Evolutionary conservation across 2,888 invertebrate species (phyloP), one percentile per base, ranked within the genome.

Genomic region (Erpobdella octoculata): DNA sequence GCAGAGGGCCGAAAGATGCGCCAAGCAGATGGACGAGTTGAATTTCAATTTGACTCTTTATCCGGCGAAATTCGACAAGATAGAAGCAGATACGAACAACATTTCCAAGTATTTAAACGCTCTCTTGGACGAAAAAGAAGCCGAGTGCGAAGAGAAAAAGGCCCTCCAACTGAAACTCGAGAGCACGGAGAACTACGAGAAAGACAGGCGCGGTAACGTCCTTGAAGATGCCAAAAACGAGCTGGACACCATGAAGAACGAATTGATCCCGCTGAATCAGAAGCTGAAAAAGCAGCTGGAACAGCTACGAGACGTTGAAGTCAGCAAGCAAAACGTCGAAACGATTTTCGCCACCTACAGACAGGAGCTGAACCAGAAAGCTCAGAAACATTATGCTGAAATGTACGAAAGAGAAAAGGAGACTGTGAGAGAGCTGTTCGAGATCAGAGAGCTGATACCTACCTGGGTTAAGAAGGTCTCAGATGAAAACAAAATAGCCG

Each of bases 391-490:
- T 58, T 58, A 69, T 33, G 36, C 58, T 21, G 48, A 69, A 12
- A 25, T 69, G 53, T 69, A 69, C n/a, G 69, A 69, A 35, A 48
- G 46, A 48, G 69, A 69, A 35, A 69, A 69, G n/a, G 69, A 69
- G 28, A 69, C 46, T 15, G 69, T 69, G 69, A 69, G 69, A 21
- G 69, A 69, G 35, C 35, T 69, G 15, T 69, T 69, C 35, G 69
- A 69, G 35, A 69, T 69, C 8, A 53, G 69, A 31, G 69, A 69
- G 25, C 53, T 41, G 2, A 69, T 69, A 15, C 69, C 69, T 15
- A 69, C 25, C 9, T 69, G 69, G 69, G 69, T 69, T 35, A 69
- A 69, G 31, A 69, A 33, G 33, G 69, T 69, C 12, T 33, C 69
- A 33, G 35, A 58, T n/a, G 69, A 69, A 58, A 69, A 69, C 37